Base-by-base conservation (phyloP, 2,113 vertebrate genomes). In the Hepsetus odoe region DNA sequence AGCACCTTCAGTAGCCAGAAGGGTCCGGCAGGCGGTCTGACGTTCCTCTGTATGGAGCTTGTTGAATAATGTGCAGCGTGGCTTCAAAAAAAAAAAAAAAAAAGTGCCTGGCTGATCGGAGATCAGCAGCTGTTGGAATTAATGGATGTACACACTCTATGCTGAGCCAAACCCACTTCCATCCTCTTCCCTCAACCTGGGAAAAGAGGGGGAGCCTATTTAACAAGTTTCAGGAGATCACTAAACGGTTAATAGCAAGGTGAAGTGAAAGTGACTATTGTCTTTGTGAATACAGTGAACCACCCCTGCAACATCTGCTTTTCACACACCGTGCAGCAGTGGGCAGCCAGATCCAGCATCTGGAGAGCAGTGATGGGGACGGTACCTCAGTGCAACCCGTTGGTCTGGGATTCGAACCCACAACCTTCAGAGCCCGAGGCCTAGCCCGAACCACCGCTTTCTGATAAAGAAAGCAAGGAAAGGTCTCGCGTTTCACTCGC, bases 41-140 rank as follows among this genome's bases (percentile, higher is more conserved):
- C 16, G 24, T 24, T 55, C 3, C n/a, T 55, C 51, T 55, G 20
- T 20, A 5, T 18, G 18, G 51, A 24, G 51, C 20, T 22, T 24
- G 51, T 35, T 62, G 66, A 68, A 49, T 82, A 76, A 56, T 69
- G 66, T 61, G 67, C 67, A 78, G 76, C 70, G 40, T 26, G 28
- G 76, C 69, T 74, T 32, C 35, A 64, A 46, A 68, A 81, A 58
- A 64, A 77, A 77, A 18, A 26, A 64, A 46, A 68, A 81, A 58
- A 64, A 77, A 77, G 22, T n/a, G 46, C 69, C 53, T 58, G 72
- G 42, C 64, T 61, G 72, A 40, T 18, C 53, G 32, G 69, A 73
- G 74, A 64, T 61, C 53, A 69, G 28, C 65, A 66, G 38, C 70
- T 35, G 51, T 42, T 71, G 70, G 69, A 78, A 78, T 78, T 71